Evolutionary conservation across 2,888 invertebrate genomes (phyloP), one percentile per base, ranked within the genome.

Genomic region (Parnassius mnemosyne): DNA sequence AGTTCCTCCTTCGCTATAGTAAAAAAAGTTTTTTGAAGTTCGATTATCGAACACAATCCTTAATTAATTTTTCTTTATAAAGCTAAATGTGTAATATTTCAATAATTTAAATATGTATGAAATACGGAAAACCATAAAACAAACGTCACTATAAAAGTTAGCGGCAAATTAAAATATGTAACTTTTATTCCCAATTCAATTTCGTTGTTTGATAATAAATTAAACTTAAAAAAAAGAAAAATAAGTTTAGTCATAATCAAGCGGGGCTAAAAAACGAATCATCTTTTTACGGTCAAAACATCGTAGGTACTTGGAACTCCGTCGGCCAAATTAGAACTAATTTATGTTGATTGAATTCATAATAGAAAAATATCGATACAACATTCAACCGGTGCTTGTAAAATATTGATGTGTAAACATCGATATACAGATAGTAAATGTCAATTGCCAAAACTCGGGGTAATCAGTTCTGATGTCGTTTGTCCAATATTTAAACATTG

Each of bases 321-420:
- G 82, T 77, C 77, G 77, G 72, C 75, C 77, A 83, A 88, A 88
- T 87, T 86, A 85, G 84, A 84, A 80, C 80, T 85, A 87, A 89
- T 89, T 88, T 89, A 90, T 88, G 87, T 80, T 88, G 88, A 89
- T 89, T 87, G 88, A 88, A 88, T 87, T 83, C 84, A 83, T 89
- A 89, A 87, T 87, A 88, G 87, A 85, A 85, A 85, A 85, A 84
- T 85, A 89, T 89, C 87, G 84, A 85, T 81, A 81, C 82, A 74
- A 71, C 70, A 73, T 74, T 73, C 67, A 64, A 74, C 69, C 72
- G 74, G 72, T 75, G 76, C 72, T 76, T 71, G 69, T 77, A 75
- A 75, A 76, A 75, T 72, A 73, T 73, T 67, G 65, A 70, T 68
- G 64, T 71, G 66, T 65, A 62, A 65, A 63, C 55, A 59, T 60